Evolutionary conservation across 2,113 vertebrate genomes (phyloP), one percentile per base, ranked within the genome.

Genomic region (Columba livia): DNA sequence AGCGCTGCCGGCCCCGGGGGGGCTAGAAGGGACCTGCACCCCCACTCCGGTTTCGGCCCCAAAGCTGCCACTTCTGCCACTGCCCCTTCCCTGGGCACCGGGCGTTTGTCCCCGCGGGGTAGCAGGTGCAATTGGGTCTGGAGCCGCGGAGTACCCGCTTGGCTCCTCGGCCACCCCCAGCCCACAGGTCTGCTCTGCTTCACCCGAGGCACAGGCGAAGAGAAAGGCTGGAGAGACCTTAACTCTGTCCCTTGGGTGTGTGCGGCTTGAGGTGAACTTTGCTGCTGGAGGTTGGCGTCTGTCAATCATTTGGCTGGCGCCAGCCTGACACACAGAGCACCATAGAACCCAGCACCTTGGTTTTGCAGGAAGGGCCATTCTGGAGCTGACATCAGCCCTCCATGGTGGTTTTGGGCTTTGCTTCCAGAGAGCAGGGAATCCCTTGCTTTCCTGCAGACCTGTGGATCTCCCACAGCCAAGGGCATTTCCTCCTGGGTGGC

Each of bases 71-170:
- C 47, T 16, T 61, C 16, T 79, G 57, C 60, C 71, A 1, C 5
- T 11, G 58, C 3, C 28, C 29, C 10, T 8, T 29, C 17, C 28
- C 36, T 16, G 24, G 19, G 6, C 58, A 6, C 23, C 2, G 32
- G 4, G 28, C 4, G 5, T 50, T 42, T 28, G 66, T 3, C 65
- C 47, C 80, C 74, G 31, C 53, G 12, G 62, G 78, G 64, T 0
- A 40, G 90, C 95, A 91, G 95, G 93, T 96, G 95, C 93, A 69
- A 82, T 29, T 36, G 26, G 21, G 12, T 7, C 38, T 10, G 84
- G 24, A 67, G 79, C 15, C 9, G 28, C 34, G 17, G 47, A 23
- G n/a, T 10, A 4, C 31, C 6, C n/a, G 14, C 34, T 25, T 13
- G 60, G 72, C 60, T 82, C 42, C 72, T 18, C 81, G 38, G 25